Evolutionary conservation across 2,888 invertebrate genomes (phyloP), one percentile per base, ranked within the genome.

Genomic region (Drosophila kanekoi): DNA sequence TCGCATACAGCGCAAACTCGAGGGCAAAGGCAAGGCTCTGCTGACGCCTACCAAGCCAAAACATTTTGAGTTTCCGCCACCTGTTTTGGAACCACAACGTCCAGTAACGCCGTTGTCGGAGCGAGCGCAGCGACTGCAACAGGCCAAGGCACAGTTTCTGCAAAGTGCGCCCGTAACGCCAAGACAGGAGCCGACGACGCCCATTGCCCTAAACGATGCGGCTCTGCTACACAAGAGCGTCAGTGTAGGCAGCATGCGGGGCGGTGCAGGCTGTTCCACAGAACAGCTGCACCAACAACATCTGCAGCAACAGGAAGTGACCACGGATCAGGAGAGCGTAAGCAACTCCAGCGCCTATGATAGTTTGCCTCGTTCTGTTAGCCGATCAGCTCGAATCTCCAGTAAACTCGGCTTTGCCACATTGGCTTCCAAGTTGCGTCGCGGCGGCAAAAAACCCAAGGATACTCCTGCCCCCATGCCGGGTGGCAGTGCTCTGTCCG

Each of bases 91-190:
- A 5, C 44, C 57, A 0, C 84, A 82, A 1, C 81, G 82, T 4
- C 91, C 91, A 0, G 80, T 78, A 40, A 92, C 92, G 8, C 92
- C 92, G 0, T 65, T 90, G 47, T 93, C 89, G 80, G 92, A 92
- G 77, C 93, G 93, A 77, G 94, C 95, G 0, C 93, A 94, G n/a
- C 94, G 94, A 71, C 92, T 96, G 10, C 94, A 94, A 75, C 94
- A 94, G 63, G 96, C 96, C 0, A 95, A 96, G 83, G 96, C 96
- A 79, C 95, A 94, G 75, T 96, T 96, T 79, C 89, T 96, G 11
- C 93, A 94, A n/a, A 83, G 83, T 51, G 83, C 87, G 8, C 86
- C 86, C 8, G 87, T 85, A 20, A 73, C 78, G 32, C 89, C 85
- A 1, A 54, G 78, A 11, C 83, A 89, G 74, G 61, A 79, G 65